These are phyloP conservation scores for Labeo rohita DNA, from an alignment of 2,113 vertebrate species.

Conservation along the genomic window DNA sequence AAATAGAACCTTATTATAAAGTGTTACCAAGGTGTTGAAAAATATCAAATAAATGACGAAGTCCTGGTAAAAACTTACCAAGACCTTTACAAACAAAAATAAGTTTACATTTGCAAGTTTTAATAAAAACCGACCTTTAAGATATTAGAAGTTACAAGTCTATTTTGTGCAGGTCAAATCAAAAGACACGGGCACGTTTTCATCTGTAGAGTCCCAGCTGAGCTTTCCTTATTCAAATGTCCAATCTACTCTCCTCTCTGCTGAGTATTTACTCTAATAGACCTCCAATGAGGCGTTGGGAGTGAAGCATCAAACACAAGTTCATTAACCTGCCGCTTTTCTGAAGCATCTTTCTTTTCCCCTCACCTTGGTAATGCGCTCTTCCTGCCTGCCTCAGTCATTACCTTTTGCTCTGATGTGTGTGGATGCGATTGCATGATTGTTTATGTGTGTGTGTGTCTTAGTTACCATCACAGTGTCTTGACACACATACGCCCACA, in stretches of 20 bases:
- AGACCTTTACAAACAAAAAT: not conserved
- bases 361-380: conserved; percentile 46
- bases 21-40: not conserved
- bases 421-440: conserved; percentile 27
- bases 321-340: conserved; percentile 59
- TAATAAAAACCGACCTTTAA: no score
- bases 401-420: conserved; percentile 46
- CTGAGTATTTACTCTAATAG: conserved; percentile 59
- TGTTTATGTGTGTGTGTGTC: conserved; percentile 31
- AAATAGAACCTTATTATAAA: not conserved
- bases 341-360: conserved; percentile 46
- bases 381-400: conserved; percentile 55
- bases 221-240: conserved; percentile 34
- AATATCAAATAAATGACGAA: not conserved
- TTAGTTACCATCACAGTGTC: conserved; percentile 48
- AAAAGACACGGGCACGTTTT: conserved; percentile 41
- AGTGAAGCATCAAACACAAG: conserved; percentile 55
- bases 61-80: not conserved
- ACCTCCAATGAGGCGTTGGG: conserved; percentile 52
- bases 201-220: conserved; percentile 30
- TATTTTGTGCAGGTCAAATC: conserved; percentile 34
- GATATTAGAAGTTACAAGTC: not conserved
- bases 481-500: conserved; percentile 25
- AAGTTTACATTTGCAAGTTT: not conserved
- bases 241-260: conserved; percentile 42